Base-by-base conservation (phyloP, 1,140 invertebrate genomes). In the Temnothorax curvispinosus region DNA sequence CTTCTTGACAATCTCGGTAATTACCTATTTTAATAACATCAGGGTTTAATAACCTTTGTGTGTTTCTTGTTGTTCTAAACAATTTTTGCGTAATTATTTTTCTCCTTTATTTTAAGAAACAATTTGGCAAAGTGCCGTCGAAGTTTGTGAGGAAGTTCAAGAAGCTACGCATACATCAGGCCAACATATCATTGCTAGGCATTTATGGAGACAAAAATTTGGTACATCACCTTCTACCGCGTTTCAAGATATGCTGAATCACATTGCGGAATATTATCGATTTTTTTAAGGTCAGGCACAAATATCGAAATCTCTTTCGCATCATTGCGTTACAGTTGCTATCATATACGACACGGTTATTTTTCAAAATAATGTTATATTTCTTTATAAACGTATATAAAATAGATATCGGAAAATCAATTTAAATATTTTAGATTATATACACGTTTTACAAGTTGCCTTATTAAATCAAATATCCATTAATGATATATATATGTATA, bases 141-240 rank as follows among this genome's bases (percentile, higher is more conserved):
- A 93, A 58, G 88, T 96, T 71, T 96, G 95, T 47, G 95, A 95
- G 88, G 95, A 95, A 77, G 92, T 95, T 80, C 95, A 95, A 92
- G 94, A 95, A 80, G 90, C 94, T 13, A 94, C 93, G 0, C 91
- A 91, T 35, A 64, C 86, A 8, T 85, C 91, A 35, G 92, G 92
- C n/a, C 91, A 94, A 64, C 89, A 93, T 86, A 93, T 93, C 74
- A 93, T 96, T 71, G 92, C 93, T 21, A 94, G 91, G 7, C 88
- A 95, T 91, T 87, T 96, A 13, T 96, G 95, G 95, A 93, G 94
- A 58, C 94, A 95, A 90, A 94, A 92, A 92, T 96, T 95, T 87
- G 93, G 92, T 58, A 75, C 89, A 58, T 89, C 93, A 32, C 91
- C 94, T 60, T 93, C 93, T n/a, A 92, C 90, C 74, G 94, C 95